Percentiles rank a stretch among this genome's conserved stretches.
Evolutionary conservation across 1,140 invertebrate species (phyloP).

Genomic region (Scaptomyza pallida): DNA sequence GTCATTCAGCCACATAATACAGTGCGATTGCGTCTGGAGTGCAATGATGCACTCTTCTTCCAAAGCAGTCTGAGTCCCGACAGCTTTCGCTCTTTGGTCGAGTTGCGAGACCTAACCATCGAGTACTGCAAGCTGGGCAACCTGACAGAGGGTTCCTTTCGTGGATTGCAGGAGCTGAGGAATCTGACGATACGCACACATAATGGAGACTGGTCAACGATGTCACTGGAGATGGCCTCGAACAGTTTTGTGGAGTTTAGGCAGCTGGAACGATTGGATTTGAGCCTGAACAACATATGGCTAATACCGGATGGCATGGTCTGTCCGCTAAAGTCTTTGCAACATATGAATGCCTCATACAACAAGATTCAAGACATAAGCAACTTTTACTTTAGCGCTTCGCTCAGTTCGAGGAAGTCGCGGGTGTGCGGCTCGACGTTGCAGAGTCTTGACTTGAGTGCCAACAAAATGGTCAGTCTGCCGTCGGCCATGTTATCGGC

Average conservation of each 20-base stretch:
- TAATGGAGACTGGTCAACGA: slow-evolving; percentile 94
- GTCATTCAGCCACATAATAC: slow-evolving; percentile 94
- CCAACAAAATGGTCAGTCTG: slow-evolving; percentile 92
- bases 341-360: slow-evolving; percentile 91
- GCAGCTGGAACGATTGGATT: slow-evolving; percentile 91
- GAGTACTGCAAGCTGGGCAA: slow-evolving; percentile 96
- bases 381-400: slow-evolving; percentile 89
- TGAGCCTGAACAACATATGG: slow-evolving; percentile 95
- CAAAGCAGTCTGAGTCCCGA: slow-evolving; percentile 93
- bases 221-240: slow-evolving; percentile 91
- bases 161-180: slow-evolving; percentile 90
- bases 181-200: slow-evolving; percentile 94
- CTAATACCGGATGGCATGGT: slow-evolving; percentile 92
- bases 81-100: slow-evolving; percentile 92
- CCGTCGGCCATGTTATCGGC: slow-evolving; percentile 91
- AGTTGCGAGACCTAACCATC: slow-evolving; percentile 92
- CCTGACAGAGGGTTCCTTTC: slow-evolving; percentile 92
- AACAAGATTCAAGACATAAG: slow-evolving; percentile 92
- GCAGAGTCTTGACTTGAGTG: slow-evolving; percentile 90
- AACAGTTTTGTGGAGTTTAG: slow-evolving; percentile 90
- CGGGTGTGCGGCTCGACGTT: slow-evolving; percentile 88
- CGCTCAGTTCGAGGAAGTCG: slow-evolving; percentile 86
- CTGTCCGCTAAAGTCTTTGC: slow-evolving; percentile 91
- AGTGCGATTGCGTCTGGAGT: slow-evolving; percentile 91
- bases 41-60: slow-evolving; percentile 93